Evolutionary conservation across 2,797 vertebrate species (phyloP), one percentile per base, ranked within the genome.

Genomic region (Thaleichthys pacificus): DNA sequence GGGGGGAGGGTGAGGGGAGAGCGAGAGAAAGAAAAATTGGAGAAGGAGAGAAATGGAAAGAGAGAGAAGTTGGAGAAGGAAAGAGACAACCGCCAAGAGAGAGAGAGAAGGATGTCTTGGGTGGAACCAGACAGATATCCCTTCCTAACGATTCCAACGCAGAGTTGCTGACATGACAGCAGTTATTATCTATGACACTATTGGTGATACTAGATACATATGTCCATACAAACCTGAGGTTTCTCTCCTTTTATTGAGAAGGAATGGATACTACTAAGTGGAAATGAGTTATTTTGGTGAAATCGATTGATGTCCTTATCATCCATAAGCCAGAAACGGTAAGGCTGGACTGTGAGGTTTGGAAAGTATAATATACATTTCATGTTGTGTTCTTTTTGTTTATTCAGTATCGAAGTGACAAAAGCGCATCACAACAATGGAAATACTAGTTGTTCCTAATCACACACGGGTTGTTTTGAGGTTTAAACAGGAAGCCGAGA

Each of bases 91-190:
- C 61, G 60, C 17, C 35, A 2, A 63, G 74, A 70, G 47, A 51
- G 47, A 26, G 24, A 63, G 26, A 17, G 26, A 26, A 3, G 2
- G 26, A 3, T 26, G 26, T 2, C 26, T 26, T 3, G 30, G 30
- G 30, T 15, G 21, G 14, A 42, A 38, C 49, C 62, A 21, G 63
- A 47, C 24, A 70, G 12, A 2, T 58, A 51, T 54, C 67, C 69
- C 66, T 14, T 35, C 21, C 14, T 22, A 62, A 57, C 35, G 61
- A 17, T 66, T 69, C 51, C 42, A 75, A 47, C 64, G 63, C 38
- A 42, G 73, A 63, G 65, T 49, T 72, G 5, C 66, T 35, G 68
- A 61, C 61, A 77, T 73, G 70, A 68, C 49, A 79, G 58, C 49
- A 60, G 68, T 61, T 38, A 19, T 26, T 17, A 17, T 17, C 51